Evolutionary conservation across 2,113 vertebrate genomes (phyloP).

Genomic region (Galeopterus variegatus): DNA sequence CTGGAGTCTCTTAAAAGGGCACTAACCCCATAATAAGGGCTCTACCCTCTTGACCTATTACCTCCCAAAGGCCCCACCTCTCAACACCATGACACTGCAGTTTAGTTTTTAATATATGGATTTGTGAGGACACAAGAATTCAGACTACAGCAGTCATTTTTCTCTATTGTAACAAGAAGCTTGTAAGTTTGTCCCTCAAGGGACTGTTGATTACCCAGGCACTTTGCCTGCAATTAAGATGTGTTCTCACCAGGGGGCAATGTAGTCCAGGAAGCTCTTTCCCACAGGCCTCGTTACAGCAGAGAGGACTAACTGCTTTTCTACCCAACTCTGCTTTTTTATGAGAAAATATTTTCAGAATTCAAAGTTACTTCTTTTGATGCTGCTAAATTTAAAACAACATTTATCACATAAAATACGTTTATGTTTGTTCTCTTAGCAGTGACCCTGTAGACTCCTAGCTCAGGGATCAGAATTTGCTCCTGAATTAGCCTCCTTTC

Average conservation of each 20-base stretch:
- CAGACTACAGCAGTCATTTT: neutral
- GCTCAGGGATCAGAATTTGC: neutral
- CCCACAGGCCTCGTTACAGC: no score
- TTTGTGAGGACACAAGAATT: no score
- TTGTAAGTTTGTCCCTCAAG: neutral
- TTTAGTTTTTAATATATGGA: no score
- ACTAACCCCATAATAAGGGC: neutral
- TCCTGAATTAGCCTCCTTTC: neutral
- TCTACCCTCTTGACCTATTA: neutral
- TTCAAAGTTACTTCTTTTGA: neutral
- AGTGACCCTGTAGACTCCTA: neutral
- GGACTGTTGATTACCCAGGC: rapidly evolving
- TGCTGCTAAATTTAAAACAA: no score
- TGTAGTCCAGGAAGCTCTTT: no score
- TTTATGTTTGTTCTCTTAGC: neutral
- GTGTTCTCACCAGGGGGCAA: neutral
- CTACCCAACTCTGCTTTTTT: neutral
- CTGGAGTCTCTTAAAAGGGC: no score
- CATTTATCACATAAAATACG: neutral
- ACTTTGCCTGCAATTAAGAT: neutral
- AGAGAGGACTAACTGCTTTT: neutral
- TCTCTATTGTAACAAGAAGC: neutral
- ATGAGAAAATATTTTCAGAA: no score
- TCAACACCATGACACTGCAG: neutral
- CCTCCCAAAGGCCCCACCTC: neutral